phyloP scores from a whole-genome alignment of 2,888 invertebrate genomes.

The Ichneumoninae sp. region DNA sequence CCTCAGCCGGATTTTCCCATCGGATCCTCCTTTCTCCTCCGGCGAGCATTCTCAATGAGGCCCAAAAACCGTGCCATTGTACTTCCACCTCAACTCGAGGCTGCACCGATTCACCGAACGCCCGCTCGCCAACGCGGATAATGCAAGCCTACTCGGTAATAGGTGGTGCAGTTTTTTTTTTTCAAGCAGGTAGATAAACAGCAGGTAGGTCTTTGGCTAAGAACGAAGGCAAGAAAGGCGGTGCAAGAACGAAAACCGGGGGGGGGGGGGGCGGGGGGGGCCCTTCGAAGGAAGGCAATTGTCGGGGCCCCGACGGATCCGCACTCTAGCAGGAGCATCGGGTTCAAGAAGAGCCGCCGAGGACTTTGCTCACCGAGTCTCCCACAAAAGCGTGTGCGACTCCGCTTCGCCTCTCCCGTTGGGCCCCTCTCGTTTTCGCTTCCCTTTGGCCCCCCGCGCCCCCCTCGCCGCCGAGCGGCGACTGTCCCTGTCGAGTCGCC shows the following conservation, averaged over 20 bases:
- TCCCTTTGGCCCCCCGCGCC: conserved; percentile 7
- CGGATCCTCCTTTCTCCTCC: neutral
- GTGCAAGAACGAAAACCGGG: conserved; percentile 19
- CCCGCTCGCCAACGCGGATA: neutral
- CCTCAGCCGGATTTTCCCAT: neutral
- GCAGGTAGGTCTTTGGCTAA: conserved; percentile 48
- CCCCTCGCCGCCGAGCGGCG: neutral
- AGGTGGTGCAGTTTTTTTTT: neutral
- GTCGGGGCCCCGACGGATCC: conserved; percentile 16
- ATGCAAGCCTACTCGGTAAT: neutral
- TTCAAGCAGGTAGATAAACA: conserved; percentile 56
- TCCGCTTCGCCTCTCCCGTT: conserved; percentile 28
- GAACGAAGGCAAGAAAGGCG: conserved; percentile 47
- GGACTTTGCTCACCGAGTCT: neutral
- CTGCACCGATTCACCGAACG: neutral
- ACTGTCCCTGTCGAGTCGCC: conserved; percentile 40
- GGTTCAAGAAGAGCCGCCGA: conserved; percentile 24
- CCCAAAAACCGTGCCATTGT: neutral
- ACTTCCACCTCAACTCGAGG: neutral
- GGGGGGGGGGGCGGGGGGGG: too few relatives aligned
- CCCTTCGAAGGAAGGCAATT: conserved; percentile 1
- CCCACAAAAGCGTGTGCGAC: conserved; percentile 2
- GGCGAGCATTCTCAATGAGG: neutral
- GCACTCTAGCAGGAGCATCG: neutral
- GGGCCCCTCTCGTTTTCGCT: conserved; percentile 53